Evolutionary conservation across 2,113 vertebrate species (phyloP), one percentile per base, ranked within the genome.

Genomic region (Chaetops frenatus): DNA sequence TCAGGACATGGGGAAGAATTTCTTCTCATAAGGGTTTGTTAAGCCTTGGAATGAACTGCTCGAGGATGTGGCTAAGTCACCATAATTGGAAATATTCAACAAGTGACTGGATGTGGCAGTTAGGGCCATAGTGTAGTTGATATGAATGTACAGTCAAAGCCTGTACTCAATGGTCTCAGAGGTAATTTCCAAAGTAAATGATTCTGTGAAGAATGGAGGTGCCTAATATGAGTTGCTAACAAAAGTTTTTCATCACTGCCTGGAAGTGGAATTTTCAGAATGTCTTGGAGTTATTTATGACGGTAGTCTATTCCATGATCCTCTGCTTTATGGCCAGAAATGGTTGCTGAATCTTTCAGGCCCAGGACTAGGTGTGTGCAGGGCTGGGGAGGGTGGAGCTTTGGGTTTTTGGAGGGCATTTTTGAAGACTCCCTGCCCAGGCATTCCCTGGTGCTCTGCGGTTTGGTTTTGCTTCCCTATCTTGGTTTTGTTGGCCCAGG

Each of bases 361-460:
- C 44, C 29, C 0, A 0, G 29, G 24, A 28, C 25, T 40, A 19
- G 15, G 4, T 81, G 7, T 40, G 18, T 28, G 24, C 0, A 0
- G 24, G 36, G 12, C 18, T 8, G 19, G 19, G 35, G 6, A 50
- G 7, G 2, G 5, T 42, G 16, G 7, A 48, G 23, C 4, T 40
- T 23, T 29, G 35, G 19, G 10, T 22, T 50, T 42, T 15, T 42
- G 57, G 20, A 2, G 7, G 36, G 11, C 6, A 35, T 23, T 50
- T 69, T 58, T 1, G 2, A 28, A 28, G 35, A 28, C 9, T 40
- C 29, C 14, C 10, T 69, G 28, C 29, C 7, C 28, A 33, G 10
- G 14, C 13, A 7, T 25, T 7, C 73, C 22, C 7, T n/a, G 15
- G 14, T 8, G 5, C 2, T 67, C 11, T 47, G 14, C 25, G 3